These are phyloP conservation scores for Lucinisca nassula DNA, from an alignment of 2,888 invertebrate genomes.

Conservation along the genomic window DNA sequence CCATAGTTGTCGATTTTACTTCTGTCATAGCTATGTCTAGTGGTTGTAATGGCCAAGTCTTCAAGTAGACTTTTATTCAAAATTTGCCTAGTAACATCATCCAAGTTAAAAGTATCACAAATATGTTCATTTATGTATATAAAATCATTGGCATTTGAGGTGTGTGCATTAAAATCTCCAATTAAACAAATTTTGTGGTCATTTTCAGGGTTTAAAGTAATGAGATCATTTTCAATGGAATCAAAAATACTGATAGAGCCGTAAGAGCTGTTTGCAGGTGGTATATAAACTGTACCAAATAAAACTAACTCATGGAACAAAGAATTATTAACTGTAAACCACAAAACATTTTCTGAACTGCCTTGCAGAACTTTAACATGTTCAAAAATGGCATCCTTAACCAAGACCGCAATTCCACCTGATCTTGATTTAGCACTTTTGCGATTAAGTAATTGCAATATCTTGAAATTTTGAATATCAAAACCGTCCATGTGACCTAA, in stretches of 20 bases:
- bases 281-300: constrained; percentile 15
- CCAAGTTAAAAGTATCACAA: too few species aligned
- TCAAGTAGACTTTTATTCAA: neutral
- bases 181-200: neutral
- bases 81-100: neutral
- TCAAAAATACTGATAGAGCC: neutral
- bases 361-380: neutral
- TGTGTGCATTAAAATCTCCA: neutral
- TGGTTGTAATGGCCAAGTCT: neutral
- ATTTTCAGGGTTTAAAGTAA: neutral
- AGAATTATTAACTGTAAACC: constrained; percentile 1
- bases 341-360: neutral
- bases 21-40: neutral
- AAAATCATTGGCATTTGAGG: neutral
- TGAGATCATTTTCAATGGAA: neutral
- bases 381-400: constrained; percentile 3
- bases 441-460: neutral
- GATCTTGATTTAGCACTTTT: neutral
- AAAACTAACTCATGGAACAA: constrained; percentile 6
- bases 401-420: constrained; percentile 4
- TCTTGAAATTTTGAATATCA: neutral
- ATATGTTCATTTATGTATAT: neutral
- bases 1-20: neutral
- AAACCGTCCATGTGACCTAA: neutral
- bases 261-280: neutral